A percentile compares a stretch with the other conserved stretches of the same genome.
phyloP scores from a whole-genome alignment of 2,797 vertebrate species.

The Rhinatrema bivittatum region DNA sequence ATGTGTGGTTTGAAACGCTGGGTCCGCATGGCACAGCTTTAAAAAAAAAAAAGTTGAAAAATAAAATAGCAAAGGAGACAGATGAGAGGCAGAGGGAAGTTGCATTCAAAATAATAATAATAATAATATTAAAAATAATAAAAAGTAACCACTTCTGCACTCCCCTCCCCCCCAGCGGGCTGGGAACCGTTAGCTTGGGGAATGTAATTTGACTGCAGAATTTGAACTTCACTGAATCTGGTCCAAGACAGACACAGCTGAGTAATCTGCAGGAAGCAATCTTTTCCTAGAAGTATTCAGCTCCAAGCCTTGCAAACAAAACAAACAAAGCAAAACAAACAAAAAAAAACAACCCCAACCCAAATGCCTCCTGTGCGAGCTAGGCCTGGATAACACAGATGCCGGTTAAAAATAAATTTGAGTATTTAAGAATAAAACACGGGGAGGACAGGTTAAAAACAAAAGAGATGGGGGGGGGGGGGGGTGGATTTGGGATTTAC shows the following conservation, averaged over 20 bases:
- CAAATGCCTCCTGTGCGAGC: constrained; percentile 17
- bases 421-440: constrained; percentile 13
- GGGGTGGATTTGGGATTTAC: constrained; percentile 31
- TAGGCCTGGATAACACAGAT: constrained; percentile 25
- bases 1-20: constrained; percentile 32
- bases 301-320: constrained; percentile 42
- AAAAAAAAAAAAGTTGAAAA: no score
- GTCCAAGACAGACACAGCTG: constrained; percentile 59
- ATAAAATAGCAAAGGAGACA: constrained; percentile 11
- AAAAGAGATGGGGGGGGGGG: no score
- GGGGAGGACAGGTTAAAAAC: constrained; percentile 4
- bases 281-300: constrained; percentile 54
- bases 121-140: no score
- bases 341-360: no score
- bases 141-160: not conserved
- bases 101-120: no score
- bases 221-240: constrained; percentile 49
- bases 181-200: constrained; percentile 46
- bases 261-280: constrained; percentile 58
- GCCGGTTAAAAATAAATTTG: constrained; percentile 19
- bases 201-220: constrained; percentile 50
- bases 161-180: constrained; percentile 29
- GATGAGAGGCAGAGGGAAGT: constrained; percentile 3
- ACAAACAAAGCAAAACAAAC: constrained; percentile 38
- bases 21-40: constrained; percentile 29